Base-by-base conservation (phyloP, 2,113 vertebrate genomes). In the Eidolon helvum region DNA sequence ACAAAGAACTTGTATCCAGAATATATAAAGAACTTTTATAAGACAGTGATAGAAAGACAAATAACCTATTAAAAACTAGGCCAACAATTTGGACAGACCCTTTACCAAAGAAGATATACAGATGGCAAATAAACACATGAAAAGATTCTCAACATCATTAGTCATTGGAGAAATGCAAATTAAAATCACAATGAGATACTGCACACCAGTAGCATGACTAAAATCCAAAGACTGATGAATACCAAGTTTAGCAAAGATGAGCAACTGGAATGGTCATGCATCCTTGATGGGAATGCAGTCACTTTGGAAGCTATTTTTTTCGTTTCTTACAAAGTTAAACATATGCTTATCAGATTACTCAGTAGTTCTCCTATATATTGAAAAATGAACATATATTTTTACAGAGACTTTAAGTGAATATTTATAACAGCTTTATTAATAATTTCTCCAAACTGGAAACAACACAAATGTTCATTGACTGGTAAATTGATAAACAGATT, bases 261-360 rank as follows among this genome's bases (percentile, higher is more conserved):
- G 53, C 68, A 63, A 22, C 59, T 80, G 10, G 55, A 91, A 35
- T 28, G 63, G 26, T 80, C 63, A 38, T 72, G 40, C 18, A 18
- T 57, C 48, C 24, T 28, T 66, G 78, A 15, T 80, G 10, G 78
- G 78, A 45, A 78, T 30, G 40, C 19, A 92, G 40, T 94, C 79
- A 74, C 40, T 91, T 88, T 77, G 59, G 71, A 80, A 94, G 84
- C 83, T 10, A 43, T 48, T 30, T 43, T 55, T 88, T 88, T 84
- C 4, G 15, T 85, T 96, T 89, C 84, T 92, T 90, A 30, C 30
- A 88, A 94, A 90, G 28, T 75, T 82, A 96, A 86, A 68, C 30
- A 68, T 80, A 15, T 18, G 8, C 40, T 63, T 93, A 68, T 75
- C 50, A 77, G 43, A 68, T 61, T 35, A 87, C 21, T 43, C 30